Evolutionary conservation across 2,888 invertebrate genomes (phyloP), one percentile per base, ranked within the genome.

Genomic region (Dicyrtoma fusca): DNA sequence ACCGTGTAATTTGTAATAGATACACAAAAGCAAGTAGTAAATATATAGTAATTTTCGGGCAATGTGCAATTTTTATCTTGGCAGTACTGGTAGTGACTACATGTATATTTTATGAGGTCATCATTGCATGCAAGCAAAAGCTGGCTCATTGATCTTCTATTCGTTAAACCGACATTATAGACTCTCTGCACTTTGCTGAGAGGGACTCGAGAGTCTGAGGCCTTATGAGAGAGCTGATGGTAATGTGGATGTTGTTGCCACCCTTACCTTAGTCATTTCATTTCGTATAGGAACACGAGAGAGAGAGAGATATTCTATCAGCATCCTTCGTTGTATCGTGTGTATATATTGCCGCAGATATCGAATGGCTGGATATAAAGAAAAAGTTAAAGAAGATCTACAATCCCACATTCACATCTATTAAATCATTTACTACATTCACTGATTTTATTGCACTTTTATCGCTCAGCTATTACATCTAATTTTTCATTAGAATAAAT

Each of bases 401-500:
- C 53, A 55, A 34, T 34, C 34, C 34, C 34, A 55, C 53, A 55
- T 55, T 11, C 34, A 34, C 42, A 61, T 61, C 61, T 61, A 17
- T 17, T 34, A 61, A 61, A 61, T 34, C 61, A 14, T 61, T 61
- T 57, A 25, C 57, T 25, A 11, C 57, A 26, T 51, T 55, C 57
- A 55, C 51, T 68, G 53, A 68, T 68, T 68, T 68, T 68, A 68
- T 68, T 68, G 57, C 55, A 17, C 66, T 65, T 53, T 68, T 68
- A 68, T 68, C 66, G 55, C 44, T 26, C 34, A 68, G 26, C 55
- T 55, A 68, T 68, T 68, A 68, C 53, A 14, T 51, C 51, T 68
- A 68, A 68, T 68, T 68, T 53, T 19, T 68, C 66, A 68, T 68
- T 68, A 55, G 66, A 55, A 68, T 68, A 68, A 55, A 25, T 42